Percentiles rank a stretch among this genome's conserved stretches.
Evolutionary conservation across 2,888 invertebrate species (phyloP).

Genomic region (Odontocolon sp.): DNA sequence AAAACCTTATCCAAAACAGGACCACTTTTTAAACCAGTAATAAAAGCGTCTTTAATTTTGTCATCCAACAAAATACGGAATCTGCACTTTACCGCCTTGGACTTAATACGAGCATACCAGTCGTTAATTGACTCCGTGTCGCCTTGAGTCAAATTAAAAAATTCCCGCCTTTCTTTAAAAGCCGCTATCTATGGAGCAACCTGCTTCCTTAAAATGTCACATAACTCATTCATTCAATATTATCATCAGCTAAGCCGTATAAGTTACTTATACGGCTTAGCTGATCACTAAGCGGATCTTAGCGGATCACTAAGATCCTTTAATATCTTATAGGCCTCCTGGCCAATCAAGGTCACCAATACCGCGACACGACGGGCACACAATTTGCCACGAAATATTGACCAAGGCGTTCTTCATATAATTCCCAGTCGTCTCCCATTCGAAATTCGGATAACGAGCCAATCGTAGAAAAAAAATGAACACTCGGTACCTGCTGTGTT

Average conservation of each 20-base stretch:
- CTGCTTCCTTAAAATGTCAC: slow-evolving; percentile 48
- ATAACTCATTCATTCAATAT: no score
- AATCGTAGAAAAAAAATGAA: slow-evolving; percentile 11
- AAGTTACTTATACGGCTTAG: slow-evolving; percentile 56
- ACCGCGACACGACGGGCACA: slow-evolving; percentile 60
- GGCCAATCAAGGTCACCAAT: slow-evolving; percentile 57
- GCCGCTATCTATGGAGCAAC: slow-evolving; percentile 48
- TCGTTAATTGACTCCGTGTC: slow-evolving; percentile 52
- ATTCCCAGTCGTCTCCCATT: slow-evolving; percentile 54
- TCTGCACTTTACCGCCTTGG: slow-evolving; percentile 53
- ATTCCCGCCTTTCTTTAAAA: slow-evolving; percentile 57
- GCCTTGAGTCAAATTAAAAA: slow-evolving; percentile 65
- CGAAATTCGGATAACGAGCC: slow-evolving; percentile 42
- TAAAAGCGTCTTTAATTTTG: slow-evolving; percentile 66
- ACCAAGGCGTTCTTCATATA: slow-evolving; percentile 57
- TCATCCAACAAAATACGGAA: slow-evolving; percentile 59
- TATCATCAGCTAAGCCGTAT: slow-evolving; percentile 57
- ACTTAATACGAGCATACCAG: slow-evolving; percentile 71
- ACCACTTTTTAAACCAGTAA: slow-evolving; percentile 54
- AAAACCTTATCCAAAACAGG: slow-evolving; percentile 54
- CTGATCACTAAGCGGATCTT: slow-evolving; percentile 51
- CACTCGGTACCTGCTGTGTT: not conserved
- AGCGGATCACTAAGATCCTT: slow-evolving; percentile 61
- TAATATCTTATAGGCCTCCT: slow-evolving; percentile 58
- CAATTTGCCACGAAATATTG: slow-evolving; percentile 59